These are phyloP conservation scores for Megathymus violae DNA, from an alignment of 1,140 invertebrate genomes.

Conservation along the genomic window DNA sequence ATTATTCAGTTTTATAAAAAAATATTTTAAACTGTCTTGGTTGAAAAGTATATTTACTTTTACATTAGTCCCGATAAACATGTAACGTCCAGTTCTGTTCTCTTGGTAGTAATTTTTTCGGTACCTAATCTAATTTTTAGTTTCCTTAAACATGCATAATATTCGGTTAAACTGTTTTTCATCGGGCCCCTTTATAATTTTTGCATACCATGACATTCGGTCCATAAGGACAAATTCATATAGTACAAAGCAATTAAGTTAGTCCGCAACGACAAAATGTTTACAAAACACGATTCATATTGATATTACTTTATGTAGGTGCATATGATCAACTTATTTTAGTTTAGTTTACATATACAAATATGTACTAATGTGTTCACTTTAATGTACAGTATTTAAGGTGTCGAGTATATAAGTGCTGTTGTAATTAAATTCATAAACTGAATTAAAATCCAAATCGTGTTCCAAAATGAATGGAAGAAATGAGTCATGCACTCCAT, in stretches of 20 bases:
- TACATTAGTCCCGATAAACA: background rate
- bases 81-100: background rate
- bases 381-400: background rate
- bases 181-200: background rate
- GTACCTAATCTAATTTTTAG: background rate
- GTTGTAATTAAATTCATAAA: background rate
- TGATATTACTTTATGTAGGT: too few species aligned
- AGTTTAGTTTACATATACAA: too few species aligned
- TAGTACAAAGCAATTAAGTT: background rate
- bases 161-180: background rate
- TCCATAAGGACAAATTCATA: background rate
- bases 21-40: background rate
- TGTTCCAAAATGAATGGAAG: background rate
- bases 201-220: constrained; percentile 1
- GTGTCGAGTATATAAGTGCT: background rate
- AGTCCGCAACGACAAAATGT: background rate
- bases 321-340: too few species aligned
- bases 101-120: background rate
- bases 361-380: background rate
- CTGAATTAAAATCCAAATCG: background rate
- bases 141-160: background rate
- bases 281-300: background rate
- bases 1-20: background rate
- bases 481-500: background rate
- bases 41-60: too few species aligned